These are phyloP conservation scores for Myotis myotis DNA, from an alignment of 2,797 vertebrate genomes.

Conservation along the genomic window DNA sequence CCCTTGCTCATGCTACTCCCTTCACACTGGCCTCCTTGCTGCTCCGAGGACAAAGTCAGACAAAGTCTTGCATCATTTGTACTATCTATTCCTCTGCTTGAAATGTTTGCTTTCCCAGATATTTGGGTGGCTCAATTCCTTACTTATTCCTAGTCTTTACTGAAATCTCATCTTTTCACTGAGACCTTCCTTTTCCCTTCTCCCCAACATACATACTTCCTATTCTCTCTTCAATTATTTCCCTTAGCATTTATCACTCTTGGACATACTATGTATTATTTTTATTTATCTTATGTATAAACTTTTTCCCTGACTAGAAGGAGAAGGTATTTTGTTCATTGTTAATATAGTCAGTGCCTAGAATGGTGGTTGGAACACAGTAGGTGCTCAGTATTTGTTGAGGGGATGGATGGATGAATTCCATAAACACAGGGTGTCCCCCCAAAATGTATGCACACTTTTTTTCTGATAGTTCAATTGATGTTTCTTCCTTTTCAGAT, in stretches of 20 bases:
- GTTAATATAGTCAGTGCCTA: neutral
- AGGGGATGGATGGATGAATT: neutral
- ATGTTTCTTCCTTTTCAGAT: too few species aligned
- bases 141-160: neutral
- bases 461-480: too few species aligned
- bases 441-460: too few species aligned
- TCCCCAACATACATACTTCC: neutral
- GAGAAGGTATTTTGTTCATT: neutral
- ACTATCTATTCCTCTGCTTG: neutral
- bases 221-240: neutral
- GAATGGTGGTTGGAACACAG: neutral
- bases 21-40: neutral
- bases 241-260: neutral
- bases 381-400: neutral
- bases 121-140: neutral
- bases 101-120: neutral
- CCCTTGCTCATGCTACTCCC: neutral
- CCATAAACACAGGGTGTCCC: neutral
- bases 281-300: neutral
- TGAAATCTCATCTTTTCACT: neutral
- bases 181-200: neutral
- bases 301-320: neutral
- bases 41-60: neutral
- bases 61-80: neutral
- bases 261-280: neutral